Conservation (phyloP, 1,140 invertebrate genomes). For the Orchestia grillus region DNA sequence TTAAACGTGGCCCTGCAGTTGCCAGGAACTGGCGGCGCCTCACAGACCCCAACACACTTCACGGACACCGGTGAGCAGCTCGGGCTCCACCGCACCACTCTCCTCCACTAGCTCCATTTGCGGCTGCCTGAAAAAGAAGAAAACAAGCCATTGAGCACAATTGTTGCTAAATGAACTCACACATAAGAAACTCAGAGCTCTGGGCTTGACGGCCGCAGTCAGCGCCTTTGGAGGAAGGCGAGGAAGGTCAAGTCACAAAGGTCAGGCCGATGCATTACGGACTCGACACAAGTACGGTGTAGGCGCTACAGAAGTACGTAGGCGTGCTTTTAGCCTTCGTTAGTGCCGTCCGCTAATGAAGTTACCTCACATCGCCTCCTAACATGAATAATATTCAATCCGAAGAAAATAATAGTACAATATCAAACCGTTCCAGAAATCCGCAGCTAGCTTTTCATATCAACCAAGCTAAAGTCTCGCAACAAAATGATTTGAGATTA, state of each 20-base stretch:
- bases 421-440: too few species aligned
- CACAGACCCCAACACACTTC: background rate
- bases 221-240: too few species aligned
- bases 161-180: background rate
- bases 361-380: too few species aligned
- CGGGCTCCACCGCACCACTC: background rate
- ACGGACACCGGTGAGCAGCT: background rate
- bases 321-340: background rate
- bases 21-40: background rate
- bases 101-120: background rate
- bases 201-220: too few species aligned
- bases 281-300: background rate
- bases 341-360: too few species aligned
- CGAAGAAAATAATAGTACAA: too few species aligned
- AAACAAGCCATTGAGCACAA: background rate
- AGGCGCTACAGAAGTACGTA: background rate
- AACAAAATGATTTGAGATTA: too few species aligned
- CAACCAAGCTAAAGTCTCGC: too few species aligned
- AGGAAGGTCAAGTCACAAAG: background rate
- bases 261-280: background rate
- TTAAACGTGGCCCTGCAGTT: background rate
- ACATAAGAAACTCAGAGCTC: too few species aligned
- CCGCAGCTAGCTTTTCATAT: too few species aligned
- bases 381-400: too few species aligned
- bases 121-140: background rate